These are phyloP conservation scores for Ommatoiulus sabulosus DNA, from an alignment of 2,888 invertebrate species.

Conservation along the genomic window DNA sequence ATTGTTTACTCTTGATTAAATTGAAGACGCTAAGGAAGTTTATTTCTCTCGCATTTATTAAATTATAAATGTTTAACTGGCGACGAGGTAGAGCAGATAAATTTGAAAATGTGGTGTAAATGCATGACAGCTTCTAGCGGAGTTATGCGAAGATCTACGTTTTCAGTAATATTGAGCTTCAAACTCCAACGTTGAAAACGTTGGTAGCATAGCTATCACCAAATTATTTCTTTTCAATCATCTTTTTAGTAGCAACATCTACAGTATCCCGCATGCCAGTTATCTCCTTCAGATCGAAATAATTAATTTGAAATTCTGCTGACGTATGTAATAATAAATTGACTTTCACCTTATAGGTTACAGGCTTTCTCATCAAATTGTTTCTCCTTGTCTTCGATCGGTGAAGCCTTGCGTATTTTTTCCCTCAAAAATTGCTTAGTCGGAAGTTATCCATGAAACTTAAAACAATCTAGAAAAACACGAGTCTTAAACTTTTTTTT, in stretches of 20 bases:
- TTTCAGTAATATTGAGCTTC: not conserved
- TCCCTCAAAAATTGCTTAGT: not conserved
- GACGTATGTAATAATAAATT: slow-evolving; percentile 17
- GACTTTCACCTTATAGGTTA: not conserved
- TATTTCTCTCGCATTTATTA: slow-evolving; percentile 18
- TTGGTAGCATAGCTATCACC: not conserved
- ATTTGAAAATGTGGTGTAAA: slow-evolving; percentile 33
- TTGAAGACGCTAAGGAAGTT: slow-evolving; percentile 41
- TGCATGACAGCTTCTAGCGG: slow-evolving; percentile 35
- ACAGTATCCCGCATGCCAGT: not conserved
- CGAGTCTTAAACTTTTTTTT: not conserved
- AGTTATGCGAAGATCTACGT: not conserved
- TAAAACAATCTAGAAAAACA: not conserved
- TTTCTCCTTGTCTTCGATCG: not conserved
- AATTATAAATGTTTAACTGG: slow-evolving; percentile 11
- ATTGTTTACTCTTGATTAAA: slow-evolving; percentile 41
- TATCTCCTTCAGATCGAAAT: not conserved
- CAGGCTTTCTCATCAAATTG: not conserved
- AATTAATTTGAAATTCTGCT: slow-evolving; percentile 37
- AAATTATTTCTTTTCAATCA: slow-evolving; percentile 15
- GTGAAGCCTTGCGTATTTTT: not conserved
- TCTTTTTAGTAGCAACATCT: not conserved
- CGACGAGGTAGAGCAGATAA: slow-evolving; percentile 3
- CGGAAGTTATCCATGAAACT: not conserved
- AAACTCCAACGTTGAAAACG: not conserved